Evolutionary conservation across 53 echinoderm and acorn worm genomes (phyloP).

Genomic region (Glandiceps talaboti): DNA sequence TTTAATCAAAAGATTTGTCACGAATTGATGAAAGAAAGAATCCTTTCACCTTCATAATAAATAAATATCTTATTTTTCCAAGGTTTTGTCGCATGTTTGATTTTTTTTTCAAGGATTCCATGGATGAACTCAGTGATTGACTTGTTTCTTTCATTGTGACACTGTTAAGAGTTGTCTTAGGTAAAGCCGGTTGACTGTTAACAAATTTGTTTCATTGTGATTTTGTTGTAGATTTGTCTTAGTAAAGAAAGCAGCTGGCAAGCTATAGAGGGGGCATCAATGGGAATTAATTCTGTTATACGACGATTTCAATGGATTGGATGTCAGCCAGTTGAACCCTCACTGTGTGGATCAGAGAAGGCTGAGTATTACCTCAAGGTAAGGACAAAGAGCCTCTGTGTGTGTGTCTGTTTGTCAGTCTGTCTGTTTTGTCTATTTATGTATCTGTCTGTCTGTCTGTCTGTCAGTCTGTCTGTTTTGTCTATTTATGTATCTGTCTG

Average conservation of each 20-base stretch:
- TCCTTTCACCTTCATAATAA: no score
- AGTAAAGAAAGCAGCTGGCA: slow-evolving; percentile 70
- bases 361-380: slow-evolving; percentile 60
- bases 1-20: no score
- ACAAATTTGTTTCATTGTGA: no score
- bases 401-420: neutral
- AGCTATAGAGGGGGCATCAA: slow-evolving; percentile 82
- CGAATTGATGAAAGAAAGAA: no score
- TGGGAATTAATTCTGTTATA: slow-evolving; percentile 66
- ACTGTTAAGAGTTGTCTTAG: no score
- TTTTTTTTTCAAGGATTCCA: no score
- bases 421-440: neutral
- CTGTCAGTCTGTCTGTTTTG: neutral
- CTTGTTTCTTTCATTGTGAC: no score
- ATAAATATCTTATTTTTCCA: no score
- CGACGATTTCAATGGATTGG: slow-evolving; percentile 86
- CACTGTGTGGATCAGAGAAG: slow-evolving; percentile 18
- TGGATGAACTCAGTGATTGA: no score
- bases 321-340: slow-evolving; percentile 13
- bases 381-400: no score
- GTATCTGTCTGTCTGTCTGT: neutral
- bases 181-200: no score
- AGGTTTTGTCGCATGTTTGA: no score
- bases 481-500: neutral
- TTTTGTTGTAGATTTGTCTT: slow-evolving; percentile 59